Conservation (phyloP, 64 coral and sea anemone species). For the Montipora capricornis region DNA sequence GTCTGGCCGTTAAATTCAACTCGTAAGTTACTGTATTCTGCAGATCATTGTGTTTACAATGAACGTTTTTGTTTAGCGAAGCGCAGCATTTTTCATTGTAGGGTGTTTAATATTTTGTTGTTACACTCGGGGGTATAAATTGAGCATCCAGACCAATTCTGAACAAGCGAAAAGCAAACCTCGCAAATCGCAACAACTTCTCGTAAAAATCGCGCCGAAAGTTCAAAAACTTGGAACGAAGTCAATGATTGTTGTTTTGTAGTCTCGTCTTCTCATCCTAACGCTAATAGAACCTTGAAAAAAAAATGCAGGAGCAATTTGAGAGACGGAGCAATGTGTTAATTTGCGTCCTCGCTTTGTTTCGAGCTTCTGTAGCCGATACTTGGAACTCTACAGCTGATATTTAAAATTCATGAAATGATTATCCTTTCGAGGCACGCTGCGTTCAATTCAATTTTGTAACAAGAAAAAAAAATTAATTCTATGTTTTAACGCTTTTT, state of each 20-base stretch:
- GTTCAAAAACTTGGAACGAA: conserved; percentile 16
- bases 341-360: background rate
- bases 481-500: no score
- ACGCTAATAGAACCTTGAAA: background rate
- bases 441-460: background rate
- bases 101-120: conserved; percentile 10
- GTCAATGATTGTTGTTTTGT: conserved; percentile 1
- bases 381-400: background rate
- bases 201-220: background rate
- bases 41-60: background rate
- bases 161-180: background rate
- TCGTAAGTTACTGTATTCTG: conserved; percentile 6
- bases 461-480: background rate
- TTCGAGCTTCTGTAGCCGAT: conserved; percentile 22
- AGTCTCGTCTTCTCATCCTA: background rate
- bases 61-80: conserved; percentile 15
- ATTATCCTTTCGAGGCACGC: background rate
- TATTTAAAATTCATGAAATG: background rate
- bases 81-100: background rate
- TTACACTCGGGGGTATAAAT: background rate
- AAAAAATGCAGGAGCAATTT: background rate
- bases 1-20: background rate
- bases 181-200: background rate
- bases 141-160: background rate
- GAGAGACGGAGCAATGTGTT: no score